Evolutionary conservation across 2,888 invertebrate species (phyloP).

Genomic region (Stegana nigrithorax): DNA sequence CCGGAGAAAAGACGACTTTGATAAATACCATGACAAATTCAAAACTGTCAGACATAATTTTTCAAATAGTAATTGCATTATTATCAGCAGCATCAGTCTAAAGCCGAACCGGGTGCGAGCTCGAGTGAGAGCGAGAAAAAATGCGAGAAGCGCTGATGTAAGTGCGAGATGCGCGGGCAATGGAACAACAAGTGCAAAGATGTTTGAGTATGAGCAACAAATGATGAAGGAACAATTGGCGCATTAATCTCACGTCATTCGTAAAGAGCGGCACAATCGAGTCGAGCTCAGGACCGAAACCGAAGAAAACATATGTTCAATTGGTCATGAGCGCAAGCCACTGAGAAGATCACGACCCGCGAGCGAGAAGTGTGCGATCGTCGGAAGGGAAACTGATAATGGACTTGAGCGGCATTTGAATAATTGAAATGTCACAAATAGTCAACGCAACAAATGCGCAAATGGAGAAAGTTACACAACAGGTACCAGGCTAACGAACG

Average conservation of each 20-base stretch:
- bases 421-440: conserved; percentile 56
- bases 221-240: conserved; percentile 63
- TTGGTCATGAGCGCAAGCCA: conserved; percentile 3
- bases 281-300: conserved; percentile 26
- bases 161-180: background rate
- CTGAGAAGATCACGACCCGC: background rate
- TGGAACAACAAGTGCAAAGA: background rate
- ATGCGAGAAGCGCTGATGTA: background rate
- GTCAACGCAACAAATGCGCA: background rate
- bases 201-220: conserved; percentile 31
- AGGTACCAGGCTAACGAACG: conserved; percentile 1
- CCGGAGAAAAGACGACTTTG: conserved; percentile 50
- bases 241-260: conserved; percentile 58
- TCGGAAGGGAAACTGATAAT: background rate
- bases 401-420: conserved; percentile 24
- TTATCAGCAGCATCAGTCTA: conserved; percentile 42
- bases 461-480: conserved; percentile 4
- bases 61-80: conserved; percentile 66
- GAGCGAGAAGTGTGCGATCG: background rate
- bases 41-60: conserved; percentile 65
- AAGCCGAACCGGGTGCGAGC: too few species aligned
- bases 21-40: conserved; percentile 66
- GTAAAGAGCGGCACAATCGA: too few species aligned
- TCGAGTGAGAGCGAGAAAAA: background rate
- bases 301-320: conserved; percentile 42